Evolutionary conservation across 2,888 invertebrate genomes (phyloP).

Genomic region (Drosophila cracens): DNA sequence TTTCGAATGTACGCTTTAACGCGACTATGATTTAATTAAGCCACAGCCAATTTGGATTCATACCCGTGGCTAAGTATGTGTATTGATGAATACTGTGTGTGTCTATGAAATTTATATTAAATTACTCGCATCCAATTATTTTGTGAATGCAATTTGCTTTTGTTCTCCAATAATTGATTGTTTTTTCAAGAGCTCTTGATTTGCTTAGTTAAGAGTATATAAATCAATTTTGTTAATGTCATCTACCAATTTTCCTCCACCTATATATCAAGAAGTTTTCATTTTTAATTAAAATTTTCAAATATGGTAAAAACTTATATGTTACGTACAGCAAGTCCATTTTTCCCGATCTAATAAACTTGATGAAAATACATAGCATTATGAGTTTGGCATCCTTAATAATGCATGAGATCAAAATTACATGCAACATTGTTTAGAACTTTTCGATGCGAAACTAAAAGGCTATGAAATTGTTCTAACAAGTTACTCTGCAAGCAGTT

Average conservation of each 20-base stretch:
- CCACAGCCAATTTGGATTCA: constrained; percentile 29
- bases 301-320: neutral
- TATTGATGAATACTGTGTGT: constrained; percentile 10
- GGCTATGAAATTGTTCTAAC: neutral
- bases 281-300: neutral
- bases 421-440: neutral
- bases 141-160: constrained; percentile 3
- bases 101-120: constrained; percentile 9
- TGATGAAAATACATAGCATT: neutral
- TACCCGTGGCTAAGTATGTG: constrained; percentile 8
- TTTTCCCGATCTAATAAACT: neutral
- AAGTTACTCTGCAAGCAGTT: neutral
- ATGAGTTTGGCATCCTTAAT: neutral
- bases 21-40: constrained; percentile 65
- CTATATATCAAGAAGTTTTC: neutral
- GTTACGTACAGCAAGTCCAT: neutral
- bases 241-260: neutral
- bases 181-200: neutral
- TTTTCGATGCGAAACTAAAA: neutral
- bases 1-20: constrained; percentile 44
- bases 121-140: constrained; percentile 19
- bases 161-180: neutral
- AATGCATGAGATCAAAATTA: neutral
- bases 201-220: neutral
- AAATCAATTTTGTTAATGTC: neutral